These are phyloP conservation scores for Colletes latitarsis DNA, from an alignment of 1,140 invertebrate genomes.

Conservation along the genomic window DNA sequence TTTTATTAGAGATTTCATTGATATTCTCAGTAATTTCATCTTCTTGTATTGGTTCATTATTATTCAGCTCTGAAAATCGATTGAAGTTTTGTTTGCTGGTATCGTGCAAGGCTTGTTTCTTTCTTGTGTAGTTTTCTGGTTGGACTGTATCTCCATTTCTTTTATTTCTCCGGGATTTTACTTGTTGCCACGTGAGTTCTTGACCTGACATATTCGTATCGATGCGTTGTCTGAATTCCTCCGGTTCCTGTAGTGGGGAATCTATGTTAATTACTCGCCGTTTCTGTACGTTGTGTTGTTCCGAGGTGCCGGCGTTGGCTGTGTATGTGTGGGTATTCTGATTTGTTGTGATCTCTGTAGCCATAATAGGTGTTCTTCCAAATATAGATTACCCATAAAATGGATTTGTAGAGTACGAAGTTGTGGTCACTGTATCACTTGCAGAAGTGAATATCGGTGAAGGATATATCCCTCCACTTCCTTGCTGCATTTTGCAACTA, in stretches of 20 bases:
- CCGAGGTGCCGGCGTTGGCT: too few species aligned
- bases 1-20: background rate
- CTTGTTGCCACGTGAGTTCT: conserved; percentile 8
- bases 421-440: conserved; percentile 4
- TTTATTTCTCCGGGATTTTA: background rate
- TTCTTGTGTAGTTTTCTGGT: background rate
- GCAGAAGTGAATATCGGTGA: background rate
- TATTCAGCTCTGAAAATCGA: conserved; percentile 3
- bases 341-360: background rate
- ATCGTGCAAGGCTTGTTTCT: background rate
- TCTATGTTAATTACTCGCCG: background rate
- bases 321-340: background rate
- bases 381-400: too few species aligned
- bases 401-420: background rate
- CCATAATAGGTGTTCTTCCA: conserved; percentile 1
- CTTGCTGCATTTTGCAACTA: conserved; percentile 7
- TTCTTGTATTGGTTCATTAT: conserved; percentile 2
- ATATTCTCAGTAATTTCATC: background rate
- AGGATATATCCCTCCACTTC: background rate
- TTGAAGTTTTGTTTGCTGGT: conserved; percentile 1
- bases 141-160: background rate
- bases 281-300: background rate
- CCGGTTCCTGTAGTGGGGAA: background rate
- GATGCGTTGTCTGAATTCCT: background rate
- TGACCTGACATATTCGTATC: background rate